Base-by-base conservation (phyloP, 2,797 vertebrate genomes). In the Sebastiscus tertius region DNA sequence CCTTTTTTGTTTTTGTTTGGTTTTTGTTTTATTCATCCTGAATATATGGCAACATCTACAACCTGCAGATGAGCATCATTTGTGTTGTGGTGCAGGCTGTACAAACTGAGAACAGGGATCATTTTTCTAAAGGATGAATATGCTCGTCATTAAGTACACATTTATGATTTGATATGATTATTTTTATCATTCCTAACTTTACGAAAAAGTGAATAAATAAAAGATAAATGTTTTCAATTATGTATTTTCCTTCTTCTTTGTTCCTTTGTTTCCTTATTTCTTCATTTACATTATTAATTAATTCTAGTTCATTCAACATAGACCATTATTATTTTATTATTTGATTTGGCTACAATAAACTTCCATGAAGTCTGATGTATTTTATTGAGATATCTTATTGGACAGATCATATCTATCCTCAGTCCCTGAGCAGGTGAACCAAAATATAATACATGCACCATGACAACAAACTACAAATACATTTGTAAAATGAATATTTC, bases 1-100 rank as follows among this genome's bases (percentile, higher is more conserved):
- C 81, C 75, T 75, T 85, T 87, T 87, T 87, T 89, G 79, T 89
- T 91, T 89, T 80, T 78, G 67, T 90, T 90, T 91, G 86, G 13
- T 85, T 90, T 86, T 75, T 65, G 67, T 84, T 88, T 85, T 83
- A 76, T 89, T 82, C 58, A 81, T 89, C 83, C 79, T 76, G 77
- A 91, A 92, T 89, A 75, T 60, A 72, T 86, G 63, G 77, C 18
- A 88, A 85, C 87, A 88, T 77, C 64, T 81, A 85, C 75, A 83
- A 86, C 72, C 74, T 72, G 34, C 80, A 81, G 72, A 92, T 69
- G 31, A 89, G 81, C 75, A 79, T 72, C 9, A 75, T 83, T 87
- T 87, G 24, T 67, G 27, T 65, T 69, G 62, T 27, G 27, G 52
- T 64, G 31, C 26, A 80, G 46, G 20, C 27, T 72, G 29, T 31